Evolutionary conservation across 1,140 invertebrate species (phyloP), one percentile per base, ranked within the genome.

Genomic region (Lysiphlebus fabarum): DNA sequence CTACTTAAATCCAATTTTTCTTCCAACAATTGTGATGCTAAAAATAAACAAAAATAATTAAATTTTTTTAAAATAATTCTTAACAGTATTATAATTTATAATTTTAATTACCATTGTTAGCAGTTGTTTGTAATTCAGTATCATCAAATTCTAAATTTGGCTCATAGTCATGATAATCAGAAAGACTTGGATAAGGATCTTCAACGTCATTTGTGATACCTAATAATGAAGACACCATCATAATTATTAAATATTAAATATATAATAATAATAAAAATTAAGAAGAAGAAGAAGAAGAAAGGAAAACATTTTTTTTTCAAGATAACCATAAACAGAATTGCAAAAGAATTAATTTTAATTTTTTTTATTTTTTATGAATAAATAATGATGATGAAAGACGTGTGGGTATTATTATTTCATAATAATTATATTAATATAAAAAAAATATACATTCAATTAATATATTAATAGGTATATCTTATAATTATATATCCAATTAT

Each of bases 131-230:
- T 49, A 95, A 74, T 80, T 96, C 94, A 9, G 92, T 93, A 79
- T 97, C 94, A 81, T 96, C 94, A 83, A 96, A 97, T 77, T 97
- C 94, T 71, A 96, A 82, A 79, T 93, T 92, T 33, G 93, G 93
- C 74, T 96, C 93, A 77, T 95, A 92, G 81, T 95, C 92, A 77
- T 94, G 91, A 74, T 88, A 91, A 76, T 94, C 92, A 40, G 92
- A 94, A 53, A 95, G 82, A 79, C 92, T 95, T 49, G 91, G 90
- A 74, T 90, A 91, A 10, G 88, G 86, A 75, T 93, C 91, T 65
- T 95, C 92, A 61, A 79, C 81, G 70, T 88, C 87, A 66, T 76
- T 79, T 70, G 66, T 51, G 70, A 73, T 76, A 69, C 48, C 54
- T 60, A 17, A n/a, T n/a, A n/a, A 65, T 38, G 65, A 12, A 58